Percentiles rank a stretch among this genome's conserved stretches.
These are phyloP conservation scores for Limenitis camilla DNA, from an alignment of 2,888 invertebrate genomes.

Conservation along the genomic window DNA sequence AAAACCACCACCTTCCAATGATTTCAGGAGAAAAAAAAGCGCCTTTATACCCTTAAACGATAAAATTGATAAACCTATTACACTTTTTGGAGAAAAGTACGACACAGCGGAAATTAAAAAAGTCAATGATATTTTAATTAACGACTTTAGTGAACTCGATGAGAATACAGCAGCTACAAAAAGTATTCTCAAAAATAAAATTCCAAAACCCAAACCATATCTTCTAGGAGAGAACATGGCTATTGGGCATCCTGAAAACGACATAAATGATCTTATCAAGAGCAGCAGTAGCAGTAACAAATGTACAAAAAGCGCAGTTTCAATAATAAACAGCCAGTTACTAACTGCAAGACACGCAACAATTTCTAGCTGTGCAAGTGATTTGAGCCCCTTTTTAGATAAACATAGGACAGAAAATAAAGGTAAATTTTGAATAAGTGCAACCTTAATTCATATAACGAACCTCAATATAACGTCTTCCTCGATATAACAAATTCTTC, in stretches of 20 bases:
- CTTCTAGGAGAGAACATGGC: constrained; percentile 80
- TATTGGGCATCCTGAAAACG: constrained; percentile 43
- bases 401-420: constrained; percentile 44
- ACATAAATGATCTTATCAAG: constrained; percentile 25
- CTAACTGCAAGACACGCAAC: constrained; percentile 41
- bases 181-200: constrained; percentile 84
- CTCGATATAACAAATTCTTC: too few species aligned
- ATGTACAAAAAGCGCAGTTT: constrained; percentile 45
- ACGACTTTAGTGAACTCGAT: constrained; percentile 47
- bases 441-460: too few species aligned
- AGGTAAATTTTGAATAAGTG: constrained; percentile 36
- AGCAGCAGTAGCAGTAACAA: constrained; percentile 29
- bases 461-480: too few species aligned
- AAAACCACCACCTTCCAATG: constrained; percentile 88
- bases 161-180: constrained; percentile 76
- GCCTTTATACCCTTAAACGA: constrained; percentile 63
- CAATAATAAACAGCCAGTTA: constrained; percentile 57
- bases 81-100: constrained; percentile 76
- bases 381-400: constrained; percentile 31
- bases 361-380: constrained; percentile 32
- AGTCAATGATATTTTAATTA: constrained; percentile 31
- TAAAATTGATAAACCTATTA: constrained; percentile 71
- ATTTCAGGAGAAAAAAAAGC: constrained; percentile 81
- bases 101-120: constrained; percentile 36
- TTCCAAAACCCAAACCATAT: constrained; percentile 82